phyloP scores from a whole-genome alignment of 2,797 vertebrate species.

The Petrocephalus sullivani region DNA sequence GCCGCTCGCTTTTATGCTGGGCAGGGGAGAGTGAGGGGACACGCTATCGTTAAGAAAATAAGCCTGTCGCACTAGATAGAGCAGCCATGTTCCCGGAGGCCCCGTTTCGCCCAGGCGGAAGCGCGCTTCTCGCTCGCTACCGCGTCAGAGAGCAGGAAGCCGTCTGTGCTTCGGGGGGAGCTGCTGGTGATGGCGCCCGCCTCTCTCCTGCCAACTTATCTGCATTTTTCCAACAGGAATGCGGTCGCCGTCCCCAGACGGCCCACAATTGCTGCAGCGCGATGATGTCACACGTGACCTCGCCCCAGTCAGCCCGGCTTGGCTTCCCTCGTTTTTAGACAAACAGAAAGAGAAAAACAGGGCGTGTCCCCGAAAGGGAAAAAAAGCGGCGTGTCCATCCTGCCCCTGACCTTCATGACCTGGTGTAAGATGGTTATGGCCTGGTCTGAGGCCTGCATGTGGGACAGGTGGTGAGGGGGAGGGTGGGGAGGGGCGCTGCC shows the following conservation, averaged over 20 bases:
- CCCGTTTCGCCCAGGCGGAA: constrained; percentile 40
- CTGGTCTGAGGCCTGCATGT: neutral
- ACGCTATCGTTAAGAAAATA: constrained; percentile 66
- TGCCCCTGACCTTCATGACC: neutral
- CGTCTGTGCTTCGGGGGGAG: constrained; percentile 26
- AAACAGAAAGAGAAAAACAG: neutral
- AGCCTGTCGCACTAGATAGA: constrained; percentile 56
- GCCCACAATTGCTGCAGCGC: neutral
- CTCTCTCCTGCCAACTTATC: constrained; percentile 10
- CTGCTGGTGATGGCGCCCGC: constrained; percentile 17
- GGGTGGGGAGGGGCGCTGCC: neutral
- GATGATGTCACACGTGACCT: neutral
- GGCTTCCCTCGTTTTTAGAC: neutral
- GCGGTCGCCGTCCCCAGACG: neutral
- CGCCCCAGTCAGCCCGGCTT: neutral
- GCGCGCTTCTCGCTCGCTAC: neutral
- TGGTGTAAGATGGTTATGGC: neutral
- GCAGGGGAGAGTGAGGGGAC: neutral
- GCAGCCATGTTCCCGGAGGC: constrained; percentile 24
- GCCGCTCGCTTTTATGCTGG: neutral
- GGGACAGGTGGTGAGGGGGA: neutral
- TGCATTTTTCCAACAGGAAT: neutral
- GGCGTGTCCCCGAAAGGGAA: neutral
- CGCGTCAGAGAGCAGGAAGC: constrained; percentile 12
- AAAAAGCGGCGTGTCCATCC: neutral